Base-by-base conservation (phyloP, 2,888 invertebrate genomes). In the Adelognathus sp. region DNA sequence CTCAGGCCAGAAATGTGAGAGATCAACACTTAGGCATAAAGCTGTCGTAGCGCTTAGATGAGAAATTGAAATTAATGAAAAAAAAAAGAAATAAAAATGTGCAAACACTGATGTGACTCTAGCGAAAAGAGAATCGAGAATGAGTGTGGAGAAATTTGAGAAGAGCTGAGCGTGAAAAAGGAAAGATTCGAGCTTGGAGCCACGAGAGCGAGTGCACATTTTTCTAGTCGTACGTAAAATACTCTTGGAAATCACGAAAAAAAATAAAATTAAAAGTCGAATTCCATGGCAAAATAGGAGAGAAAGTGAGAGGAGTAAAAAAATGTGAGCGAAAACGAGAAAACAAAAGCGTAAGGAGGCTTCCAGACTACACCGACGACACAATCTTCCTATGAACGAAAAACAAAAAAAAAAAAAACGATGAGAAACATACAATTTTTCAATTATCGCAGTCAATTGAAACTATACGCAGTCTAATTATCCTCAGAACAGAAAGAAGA, bases 201-300 rank as follows among this genome's bases (percentile, higher is more conserved):
- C 74, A 52, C n/a, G 71, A 36, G 64, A 46, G 73, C 58, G 79
- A 76, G 60, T 77, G 76, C 69, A 81, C 82, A 81, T 81, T 81
- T 82, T 82, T 81, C 81, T 81, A 83, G 80, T 83, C 82, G 81
- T 80, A 79, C 63, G 76, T n/a, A n/a, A n/a, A 83, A 81, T 80
- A 76, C 80, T 79, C 76, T 80, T 79, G 72, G 61, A 80, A 80
- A 76, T 80, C 46, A 82, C 81, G 78, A 78, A 82, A n/a, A n/a
- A n/a, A n/a, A n/a, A n/a, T n/a, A n/a, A n/a, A n/a, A n/a, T n/a
- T n/a, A n/a, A n/a, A 77, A n/a, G 60, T 36, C 70, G 74, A 61
- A 60, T 71, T 74, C 44, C 69, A 69, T 36, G 67, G 50, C 76
- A 46, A 66, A 70, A 46, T 39, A 16, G 27, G 29, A 44, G 33